Conservation (phyloP, 2,888 invertebrate genomes). For the Megastigmus dorsalis region DNA sequence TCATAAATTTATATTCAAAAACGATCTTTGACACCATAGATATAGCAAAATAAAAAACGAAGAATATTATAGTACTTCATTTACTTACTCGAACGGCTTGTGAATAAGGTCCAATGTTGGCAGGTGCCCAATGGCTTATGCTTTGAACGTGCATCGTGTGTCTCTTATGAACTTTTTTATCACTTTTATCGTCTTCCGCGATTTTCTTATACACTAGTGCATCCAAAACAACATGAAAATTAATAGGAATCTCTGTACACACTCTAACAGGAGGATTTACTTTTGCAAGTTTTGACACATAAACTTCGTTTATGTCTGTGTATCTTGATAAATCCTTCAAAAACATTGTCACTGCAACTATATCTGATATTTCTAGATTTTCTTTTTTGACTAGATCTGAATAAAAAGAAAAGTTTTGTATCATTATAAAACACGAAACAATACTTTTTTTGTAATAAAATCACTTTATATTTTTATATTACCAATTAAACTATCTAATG, state of each 20-base stretch:
- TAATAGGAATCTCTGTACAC: slow-evolving; percentile 87
- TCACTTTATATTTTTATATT: slow-evolving; percentile 74
- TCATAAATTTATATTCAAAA: too few relatives aligned
- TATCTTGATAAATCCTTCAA: slow-evolving; percentile 90
- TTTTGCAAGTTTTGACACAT: slow-evolving; percentile 83
- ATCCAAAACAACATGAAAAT: slow-evolving; percentile 86
- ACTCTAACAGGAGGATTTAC: slow-evolving; percentile 90
- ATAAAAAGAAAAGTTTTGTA: neutral
- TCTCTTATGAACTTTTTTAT: slow-evolving; percentile 73
- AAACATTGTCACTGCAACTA: slow-evolving; percentile 89
- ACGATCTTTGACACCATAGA: too few relatives aligned
- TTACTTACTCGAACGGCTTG: slow-evolving; percentile 87
- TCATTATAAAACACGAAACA: neutral
- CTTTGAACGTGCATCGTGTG: slow-evolving; percentile 96
- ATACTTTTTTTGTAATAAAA: neutral
- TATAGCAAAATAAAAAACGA: too few relatives aligned
- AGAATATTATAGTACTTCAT: too few relatives aligned
- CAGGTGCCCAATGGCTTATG: slow-evolving; percentile 98
- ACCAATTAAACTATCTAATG: slow-evolving; percentile 82
- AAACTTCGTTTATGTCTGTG: slow-evolving; percentile 84
- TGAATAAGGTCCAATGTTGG: slow-evolving; percentile 97
- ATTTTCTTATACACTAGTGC: slow-evolving; percentile 80
- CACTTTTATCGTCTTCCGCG: slow-evolving; percentile 58
- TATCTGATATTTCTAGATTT: slow-evolving; percentile 75
- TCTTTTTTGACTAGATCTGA: slow-evolving; percentile 70